Evolutionary conservation across 1,140 invertebrate genomes (phyloP).

Genomic region (Harpegnathos saltator): DNA sequence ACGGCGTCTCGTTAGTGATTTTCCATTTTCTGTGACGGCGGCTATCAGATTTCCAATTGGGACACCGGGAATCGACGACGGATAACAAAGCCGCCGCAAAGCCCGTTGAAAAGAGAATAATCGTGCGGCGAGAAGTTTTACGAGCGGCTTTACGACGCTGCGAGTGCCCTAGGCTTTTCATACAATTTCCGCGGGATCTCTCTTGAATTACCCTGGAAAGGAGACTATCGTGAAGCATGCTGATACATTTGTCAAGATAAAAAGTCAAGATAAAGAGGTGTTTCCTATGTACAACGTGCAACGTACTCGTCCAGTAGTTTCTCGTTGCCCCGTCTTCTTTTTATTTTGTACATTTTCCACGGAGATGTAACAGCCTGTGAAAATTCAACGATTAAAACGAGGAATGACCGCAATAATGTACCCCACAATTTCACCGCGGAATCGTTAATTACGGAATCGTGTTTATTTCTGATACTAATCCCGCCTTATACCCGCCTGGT

Average conservation of each 20-base stretch:
- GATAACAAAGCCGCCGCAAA: background rate
- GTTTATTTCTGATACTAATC: background rate
- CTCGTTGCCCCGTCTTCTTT: background rate
- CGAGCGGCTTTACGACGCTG: background rate
- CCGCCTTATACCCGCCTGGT: no score
- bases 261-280: background rate
- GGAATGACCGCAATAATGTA: background rate
- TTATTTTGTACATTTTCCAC: background rate
- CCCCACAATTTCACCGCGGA: background rate
- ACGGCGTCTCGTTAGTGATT: slow-evolving; percentile 7
- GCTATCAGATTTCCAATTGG: slow-evolving; percentile 18
- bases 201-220: no score
- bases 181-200: no score
- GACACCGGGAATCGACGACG: background rate
- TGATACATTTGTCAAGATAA: background rate
- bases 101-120: background rate
- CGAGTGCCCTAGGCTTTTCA: background rate
- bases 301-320: no score
- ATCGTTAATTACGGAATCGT: background rate
- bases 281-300: background rate
- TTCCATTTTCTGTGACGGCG: slow-evolving; percentile 5
- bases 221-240: no score
- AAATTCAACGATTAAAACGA: background rate
- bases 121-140: background rate
- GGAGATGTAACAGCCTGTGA: background rate